Evolutionary conservation across 2,113 vertebrate species (phyloP).

Genomic region (Psilopogon haemacephalus): DNA sequence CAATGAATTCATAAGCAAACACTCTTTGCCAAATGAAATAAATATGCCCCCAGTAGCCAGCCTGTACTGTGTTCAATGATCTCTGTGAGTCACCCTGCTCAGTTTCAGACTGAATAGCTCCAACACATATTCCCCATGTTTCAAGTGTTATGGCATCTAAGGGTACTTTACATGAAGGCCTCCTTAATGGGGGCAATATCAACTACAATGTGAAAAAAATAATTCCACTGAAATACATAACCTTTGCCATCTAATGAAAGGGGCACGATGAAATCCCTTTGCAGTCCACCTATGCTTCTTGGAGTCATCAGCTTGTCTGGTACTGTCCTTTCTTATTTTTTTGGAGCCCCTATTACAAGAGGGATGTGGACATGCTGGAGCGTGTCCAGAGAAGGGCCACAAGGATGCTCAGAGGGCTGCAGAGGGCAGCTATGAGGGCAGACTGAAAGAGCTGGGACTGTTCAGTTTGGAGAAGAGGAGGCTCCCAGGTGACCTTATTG

Average conservation of each 20-base stretch:
- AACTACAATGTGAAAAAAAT: background rate
- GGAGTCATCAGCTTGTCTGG: background rate
- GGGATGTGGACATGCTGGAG: too few relatives aligned
- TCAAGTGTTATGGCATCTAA: background rate
- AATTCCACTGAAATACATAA: background rate
- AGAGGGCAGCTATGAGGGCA: too few relatives aligned
- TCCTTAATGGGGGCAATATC: background rate
- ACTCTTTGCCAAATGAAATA: background rate
- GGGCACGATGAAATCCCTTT: background rate
- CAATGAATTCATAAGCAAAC: conserved; percentile 33
- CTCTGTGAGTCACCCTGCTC: background rate
- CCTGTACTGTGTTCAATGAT: background rate
- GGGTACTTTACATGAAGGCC: background rate
- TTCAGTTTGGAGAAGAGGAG: too few relatives aligned
- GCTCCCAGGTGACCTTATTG: too few relatives aligned
- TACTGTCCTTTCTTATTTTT: too few relatives aligned
- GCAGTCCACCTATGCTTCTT: fast-evolving
- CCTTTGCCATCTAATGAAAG: background rate
- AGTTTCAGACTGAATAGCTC: background rate
- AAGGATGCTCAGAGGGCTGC: too few relatives aligned
- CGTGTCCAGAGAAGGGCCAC: too few relatives aligned
- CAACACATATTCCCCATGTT: background rate
- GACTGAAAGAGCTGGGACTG: too few relatives aligned
- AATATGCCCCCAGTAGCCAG: background rate
- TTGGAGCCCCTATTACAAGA: too few relatives aligned